Conservation (phyloP, 1,140 invertebrate species). For the Drosophila virilis region DNA sequence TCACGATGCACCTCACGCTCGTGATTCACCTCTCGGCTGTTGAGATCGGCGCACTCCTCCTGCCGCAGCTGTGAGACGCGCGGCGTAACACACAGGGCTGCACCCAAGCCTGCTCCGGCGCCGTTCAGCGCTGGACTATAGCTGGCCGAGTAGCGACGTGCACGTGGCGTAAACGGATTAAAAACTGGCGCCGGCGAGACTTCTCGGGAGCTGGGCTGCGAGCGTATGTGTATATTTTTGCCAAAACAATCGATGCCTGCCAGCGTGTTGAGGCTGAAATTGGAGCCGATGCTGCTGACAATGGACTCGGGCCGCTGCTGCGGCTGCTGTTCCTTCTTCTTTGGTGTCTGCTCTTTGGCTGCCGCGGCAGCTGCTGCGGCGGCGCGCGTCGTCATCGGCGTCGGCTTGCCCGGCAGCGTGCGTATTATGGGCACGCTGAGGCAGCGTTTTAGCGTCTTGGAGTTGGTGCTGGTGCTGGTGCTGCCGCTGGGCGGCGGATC, state of each 20-base stretch:
- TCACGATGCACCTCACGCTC: conserved; percentile 94
- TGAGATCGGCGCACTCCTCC: conserved; percentile 94
- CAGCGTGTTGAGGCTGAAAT: conserved; percentile 23
- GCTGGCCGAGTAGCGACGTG: conserved; percentile 93
- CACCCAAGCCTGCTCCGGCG: conserved; percentile 70
- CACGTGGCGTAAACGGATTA: conserved; percentile 87
- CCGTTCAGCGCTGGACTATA: conserved; percentile 87
- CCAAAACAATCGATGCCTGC: conserved; percentile 57
- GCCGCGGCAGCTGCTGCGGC: conserved; percentile 84
- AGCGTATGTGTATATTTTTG: conserved; percentile 71
- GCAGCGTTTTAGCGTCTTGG: conserved; percentile 89
- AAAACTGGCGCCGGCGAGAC: conserved; percentile 85
- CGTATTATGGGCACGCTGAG: conserved; percentile 94
- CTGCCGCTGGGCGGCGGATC: conserved; percentile 55
- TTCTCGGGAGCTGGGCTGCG: conserved; percentile 75
- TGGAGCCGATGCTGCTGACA: conserved; percentile 22
- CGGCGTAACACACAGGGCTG: conserved; percentile 89
- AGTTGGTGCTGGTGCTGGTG: conserved; percentile 44
- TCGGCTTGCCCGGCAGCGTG: conserved; percentile 47
- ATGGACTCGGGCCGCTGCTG: conserved; percentile 22
- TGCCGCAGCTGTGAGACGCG: conserved; percentile 93
- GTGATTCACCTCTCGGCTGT: conserved; percentile 93
- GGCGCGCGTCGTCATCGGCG: conserved; percentile 80
- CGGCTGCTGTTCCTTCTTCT: conserved; percentile 43
- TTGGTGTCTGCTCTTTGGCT: conserved; percentile 68